Conservation (phyloP, 2,888 invertebrate species). For the Harpalus rufipes region DNA sequence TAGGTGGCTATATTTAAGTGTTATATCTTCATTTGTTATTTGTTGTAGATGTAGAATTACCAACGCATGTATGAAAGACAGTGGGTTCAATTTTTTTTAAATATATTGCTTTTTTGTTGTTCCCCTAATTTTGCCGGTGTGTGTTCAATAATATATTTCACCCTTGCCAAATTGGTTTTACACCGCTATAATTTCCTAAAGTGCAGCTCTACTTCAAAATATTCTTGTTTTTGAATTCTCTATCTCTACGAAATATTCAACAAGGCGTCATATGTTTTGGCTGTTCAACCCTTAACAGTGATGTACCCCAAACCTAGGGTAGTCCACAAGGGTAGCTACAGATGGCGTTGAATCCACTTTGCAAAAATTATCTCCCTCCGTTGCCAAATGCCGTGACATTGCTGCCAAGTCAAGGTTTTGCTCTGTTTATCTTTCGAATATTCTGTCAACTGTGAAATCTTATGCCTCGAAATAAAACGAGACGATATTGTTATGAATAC, state of each 20-base stretch:
- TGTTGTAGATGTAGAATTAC: no score
- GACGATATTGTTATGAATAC: slow-evolving; percentile 1
- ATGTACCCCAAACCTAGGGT: slow-evolving; percentile 20
- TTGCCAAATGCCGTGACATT: slow-evolving; percentile 21
- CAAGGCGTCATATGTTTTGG: slow-evolving; percentile 13
- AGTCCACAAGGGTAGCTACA: slow-evolving; percentile 39
- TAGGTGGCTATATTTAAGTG: no score
- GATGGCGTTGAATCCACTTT: slow-evolving; percentile 39
- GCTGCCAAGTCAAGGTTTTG: slow-evolving; percentile 17
- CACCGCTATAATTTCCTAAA: no score
- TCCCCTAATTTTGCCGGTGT: no score
- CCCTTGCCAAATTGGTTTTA: no score
- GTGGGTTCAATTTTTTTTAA: no score
- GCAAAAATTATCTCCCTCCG: slow-evolving; percentile 50
- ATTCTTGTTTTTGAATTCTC: neutral
- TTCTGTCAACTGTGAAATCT: slow-evolving; percentile 24
- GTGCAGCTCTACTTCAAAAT: no score
- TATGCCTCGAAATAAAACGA: slow-evolving; percentile 15
- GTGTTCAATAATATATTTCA: no score
- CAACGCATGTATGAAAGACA: no score
- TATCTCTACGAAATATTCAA: slow-evolving; percentile 7
- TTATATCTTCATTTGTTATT: no score
- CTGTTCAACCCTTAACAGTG: slow-evolving; percentile 36
- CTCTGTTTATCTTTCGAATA: slow-evolving; percentile 14
- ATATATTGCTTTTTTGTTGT: no score